Percentiles rank a stretch among this genome's conserved stretches.
Conservation (phyloP, 35 echinoderm and acorn worm genomes). For the Amphiura filiformis region DNA sequence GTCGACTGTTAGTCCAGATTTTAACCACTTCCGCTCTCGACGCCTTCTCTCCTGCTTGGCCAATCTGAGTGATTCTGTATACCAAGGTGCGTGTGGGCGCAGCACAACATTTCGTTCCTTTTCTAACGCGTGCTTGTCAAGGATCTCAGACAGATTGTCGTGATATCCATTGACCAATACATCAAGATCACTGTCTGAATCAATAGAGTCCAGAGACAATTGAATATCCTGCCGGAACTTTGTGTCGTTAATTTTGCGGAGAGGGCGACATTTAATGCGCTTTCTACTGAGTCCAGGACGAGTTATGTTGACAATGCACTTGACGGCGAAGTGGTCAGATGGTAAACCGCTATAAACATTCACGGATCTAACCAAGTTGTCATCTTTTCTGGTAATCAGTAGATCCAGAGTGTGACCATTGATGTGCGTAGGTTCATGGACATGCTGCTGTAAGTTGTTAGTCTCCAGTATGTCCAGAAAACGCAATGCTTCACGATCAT, state of each 20-base stretch:
- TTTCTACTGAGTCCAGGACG: conserved; percentile 5
- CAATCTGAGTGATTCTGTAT: not conserved
- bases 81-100: conserved; percentile 48
- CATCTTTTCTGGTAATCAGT: conserved; percentile 9
- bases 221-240: not conserved
- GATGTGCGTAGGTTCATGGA: conserved; percentile 38
- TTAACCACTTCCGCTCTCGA: conserved; percentile 9
- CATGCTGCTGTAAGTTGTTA: conserved; percentile 35
- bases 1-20: conserved; percentile 1
- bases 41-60: conserved; percentile 38
- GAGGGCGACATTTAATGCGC: not conserved
- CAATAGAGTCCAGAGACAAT: not conserved
- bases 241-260: not conserved
- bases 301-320: not conserved
- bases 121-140: conserved; percentile 23
- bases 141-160: not conserved
- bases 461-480: conserved; percentile 23
- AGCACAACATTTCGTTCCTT: conserved; percentile 15
- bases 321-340: conserved; percentile 46
- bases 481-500: not conserved
- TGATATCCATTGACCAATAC: not conserved
- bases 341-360: not conserved
- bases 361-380: not conserved
- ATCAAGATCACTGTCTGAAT: not conserved
- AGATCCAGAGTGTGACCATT: conserved; percentile 56